phyloP scores from a whole-genome alignment of 2,113 vertebrate species.

The Nyctereutes procyonoides region DNA sequence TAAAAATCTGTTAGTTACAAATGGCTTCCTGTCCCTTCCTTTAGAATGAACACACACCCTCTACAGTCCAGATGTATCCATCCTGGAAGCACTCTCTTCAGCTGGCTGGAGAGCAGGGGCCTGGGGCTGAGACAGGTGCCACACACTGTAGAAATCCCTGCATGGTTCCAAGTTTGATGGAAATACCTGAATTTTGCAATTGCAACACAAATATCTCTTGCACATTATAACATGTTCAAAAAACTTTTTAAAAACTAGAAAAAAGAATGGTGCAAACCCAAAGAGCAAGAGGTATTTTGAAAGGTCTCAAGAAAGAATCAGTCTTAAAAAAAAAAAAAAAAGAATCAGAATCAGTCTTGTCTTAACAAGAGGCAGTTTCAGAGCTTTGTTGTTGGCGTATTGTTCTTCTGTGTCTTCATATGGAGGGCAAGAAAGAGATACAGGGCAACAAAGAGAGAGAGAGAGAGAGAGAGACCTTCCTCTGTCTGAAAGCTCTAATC shows the following conservation, averaged over 20 bases:
- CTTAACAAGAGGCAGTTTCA: not conserved
- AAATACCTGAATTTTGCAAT: not conserved
- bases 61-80: rapidly evolving
- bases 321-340: not conserved
- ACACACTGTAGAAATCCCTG: rapidly evolving
- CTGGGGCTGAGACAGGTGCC: rapidly evolving
- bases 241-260: not conserved
- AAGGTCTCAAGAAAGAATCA: not conserved
- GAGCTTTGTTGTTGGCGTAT: not conserved
- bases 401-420: not conserved
- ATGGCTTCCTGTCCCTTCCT: not conserved
- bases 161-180: not conserved
- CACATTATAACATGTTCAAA: not conserved
- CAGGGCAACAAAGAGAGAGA: not conserved
- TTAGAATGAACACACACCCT: not conserved
- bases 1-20: not conserved
- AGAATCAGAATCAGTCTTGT: no score
- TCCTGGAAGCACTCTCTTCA: rapidly evolving
- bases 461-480: not conserved
- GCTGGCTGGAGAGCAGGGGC: rapidly evolving
- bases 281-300: not conserved
- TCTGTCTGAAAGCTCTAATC: not conserved
- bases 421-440: not conserved
- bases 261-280: not conserved
- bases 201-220: no score